These are phyloP conservation scores for Phyllopteryx taeniolatus DNA, from an alignment of 2,113 vertebrate genomes.

Conservation along the genomic window DNA sequence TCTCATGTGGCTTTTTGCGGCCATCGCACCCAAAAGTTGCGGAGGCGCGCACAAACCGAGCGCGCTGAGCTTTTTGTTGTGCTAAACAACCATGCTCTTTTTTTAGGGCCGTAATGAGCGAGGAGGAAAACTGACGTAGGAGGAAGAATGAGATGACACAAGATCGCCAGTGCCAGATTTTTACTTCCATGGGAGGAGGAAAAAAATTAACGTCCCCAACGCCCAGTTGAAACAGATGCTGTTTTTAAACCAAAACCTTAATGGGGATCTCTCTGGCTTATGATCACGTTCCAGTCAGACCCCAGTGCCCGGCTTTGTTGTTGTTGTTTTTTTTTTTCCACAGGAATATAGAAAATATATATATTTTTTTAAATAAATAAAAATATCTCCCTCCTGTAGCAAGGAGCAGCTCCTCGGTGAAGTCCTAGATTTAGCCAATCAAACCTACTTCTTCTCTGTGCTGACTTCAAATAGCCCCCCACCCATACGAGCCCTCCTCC, in stretches of 20 bases:
- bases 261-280: slow-evolving; percentile 65
- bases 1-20: slow-evolving; percentile 30
- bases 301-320: slow-evolving; percentile 62
- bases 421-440: slow-evolving; percentile 66
- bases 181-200: slow-evolving; percentile 56
- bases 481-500: slow-evolving; percentile 45
- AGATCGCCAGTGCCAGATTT: slow-evolving; percentile 61
- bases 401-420: slow-evolving; percentile 62
- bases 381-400: slow-evolving; percentile 54
- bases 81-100: slow-evolving; percentile 62
- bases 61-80: slow-evolving; percentile 22
- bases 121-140: slow-evolving; percentile 57
- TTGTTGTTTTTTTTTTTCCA: slow-evolving; percentile 48
- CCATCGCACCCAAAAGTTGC: slow-evolving; percentile 18
- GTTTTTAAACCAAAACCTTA: slow-evolving; percentile 72
- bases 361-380: slow-evolving; percentile 5
- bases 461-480: slow-evolving; percentile 63
- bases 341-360: slow-evolving; percentile 32
- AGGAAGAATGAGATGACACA: slow-evolving; percentile 58
- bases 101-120: slow-evolving; percentile 54
- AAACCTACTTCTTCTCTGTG: slow-evolving; percentile 55
- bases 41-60: slow-evolving; percentile 17
- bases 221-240: slow-evolving; percentile 75
- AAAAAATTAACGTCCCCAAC: slow-evolving; percentile 36
- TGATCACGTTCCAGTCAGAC: slow-evolving; percentile 73